Percentiles rank a stretch among this genome's conserved stretches.
Evolutionary conservation across 2,888 invertebrate genomes (phyloP).

Genomic region (Anthrax anthrax): DNA sequence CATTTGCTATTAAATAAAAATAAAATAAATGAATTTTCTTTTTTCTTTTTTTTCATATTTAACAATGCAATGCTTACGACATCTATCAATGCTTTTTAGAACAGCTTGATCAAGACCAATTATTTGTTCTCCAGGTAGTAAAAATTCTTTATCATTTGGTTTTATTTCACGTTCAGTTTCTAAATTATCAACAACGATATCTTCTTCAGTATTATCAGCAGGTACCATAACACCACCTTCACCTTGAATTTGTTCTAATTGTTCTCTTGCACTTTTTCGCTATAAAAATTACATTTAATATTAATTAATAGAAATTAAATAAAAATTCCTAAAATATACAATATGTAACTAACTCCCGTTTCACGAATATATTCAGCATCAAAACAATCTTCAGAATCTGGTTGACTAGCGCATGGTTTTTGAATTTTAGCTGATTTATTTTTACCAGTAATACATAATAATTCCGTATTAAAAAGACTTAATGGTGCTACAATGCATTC

Average conservation of each 20-base stretch:
- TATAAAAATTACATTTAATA: slow-evolving; percentile 25
- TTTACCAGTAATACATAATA: slow-evolving; percentile 66
- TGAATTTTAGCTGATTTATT: slow-evolving; percentile 58
- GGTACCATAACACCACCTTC: slow-evolving; percentile 29
- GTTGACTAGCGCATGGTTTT: slow-evolving; percentile 46
- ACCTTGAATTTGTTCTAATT: slow-evolving; percentile 37
- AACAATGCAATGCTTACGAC: slow-evolving; percentile 42
- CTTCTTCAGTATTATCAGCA: slow-evolving; percentile 46
- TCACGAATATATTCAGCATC: slow-evolving; percentile 85
- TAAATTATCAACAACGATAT: slow-evolving; percentile 54
- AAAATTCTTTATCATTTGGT: slow-evolving; percentile 48
- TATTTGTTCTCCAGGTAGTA: slow-evolving; percentile 62
- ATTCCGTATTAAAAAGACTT: slow-evolving; percentile 74
- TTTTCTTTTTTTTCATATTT: no score
- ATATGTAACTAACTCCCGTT: slow-evolving; percentile 47
- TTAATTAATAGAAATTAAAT: no score
- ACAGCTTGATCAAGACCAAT: slow-evolving; percentile 83
- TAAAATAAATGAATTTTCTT: background rate
- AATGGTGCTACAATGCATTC: slow-evolving; percentile 86
- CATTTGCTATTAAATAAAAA: slow-evolving; percentile 40
- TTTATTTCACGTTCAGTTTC: slow-evolving; percentile 34
- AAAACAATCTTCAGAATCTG: slow-evolving; percentile 84
- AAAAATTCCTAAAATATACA: no score
- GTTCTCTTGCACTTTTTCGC: slow-evolving; percentile 39
- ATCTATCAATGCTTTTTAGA: slow-evolving; percentile 79